These are phyloP conservation scores for Ophthalmolycus amberensis DNA, from an alignment of 2,113 vertebrate species.

Conservation along the genomic window DNA sequence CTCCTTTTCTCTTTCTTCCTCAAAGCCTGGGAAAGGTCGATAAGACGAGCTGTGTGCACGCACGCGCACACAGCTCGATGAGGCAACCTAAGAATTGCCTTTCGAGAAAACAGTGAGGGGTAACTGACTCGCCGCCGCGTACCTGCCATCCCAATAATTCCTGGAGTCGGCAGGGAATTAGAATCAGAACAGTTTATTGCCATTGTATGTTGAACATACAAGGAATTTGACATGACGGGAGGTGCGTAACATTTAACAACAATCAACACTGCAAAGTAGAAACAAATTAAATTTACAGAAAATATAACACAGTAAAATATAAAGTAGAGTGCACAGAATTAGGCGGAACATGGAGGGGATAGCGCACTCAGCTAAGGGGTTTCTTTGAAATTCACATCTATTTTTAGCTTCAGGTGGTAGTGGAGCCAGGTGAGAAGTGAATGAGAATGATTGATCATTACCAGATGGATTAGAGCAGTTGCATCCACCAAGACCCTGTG, in stretches of 20 bases:
- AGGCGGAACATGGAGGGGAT: constrained; percentile 46
- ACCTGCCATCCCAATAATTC: constrained; percentile 64
- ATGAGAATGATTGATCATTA: constrained; percentile 38
- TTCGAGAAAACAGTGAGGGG: constrained; percentile 59
- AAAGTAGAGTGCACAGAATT: constrained; percentile 17
- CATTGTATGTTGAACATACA: no score
- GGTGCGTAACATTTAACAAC: no score
- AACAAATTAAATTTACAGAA: no score
- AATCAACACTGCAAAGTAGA: no score
- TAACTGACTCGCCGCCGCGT: constrained; percentile 45
- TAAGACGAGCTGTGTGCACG: constrained; percentile 32
- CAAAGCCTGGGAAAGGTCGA: constrained; percentile 77
- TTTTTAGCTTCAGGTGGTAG: constrained; percentile 31
- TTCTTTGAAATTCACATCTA: constrained; percentile 56
- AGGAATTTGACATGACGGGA: no score
- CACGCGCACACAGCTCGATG: constrained; percentile 42
- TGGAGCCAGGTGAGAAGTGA: constrained; percentile 26
- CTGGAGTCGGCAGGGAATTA: constrained; percentile 36
- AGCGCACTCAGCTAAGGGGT: constrained; percentile 34
- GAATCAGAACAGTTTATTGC: no score
- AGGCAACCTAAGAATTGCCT: constrained; percentile 60
- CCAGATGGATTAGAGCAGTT: constrained; percentile 34
- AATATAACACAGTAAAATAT: no score
- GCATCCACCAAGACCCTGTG: constrained; percentile 3
- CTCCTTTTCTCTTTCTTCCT: constrained; percentile 48